Evolutionary conservation across 2,797 vertebrate species (phyloP).

Genomic region (Pseudomugil tenellus): DNA sequence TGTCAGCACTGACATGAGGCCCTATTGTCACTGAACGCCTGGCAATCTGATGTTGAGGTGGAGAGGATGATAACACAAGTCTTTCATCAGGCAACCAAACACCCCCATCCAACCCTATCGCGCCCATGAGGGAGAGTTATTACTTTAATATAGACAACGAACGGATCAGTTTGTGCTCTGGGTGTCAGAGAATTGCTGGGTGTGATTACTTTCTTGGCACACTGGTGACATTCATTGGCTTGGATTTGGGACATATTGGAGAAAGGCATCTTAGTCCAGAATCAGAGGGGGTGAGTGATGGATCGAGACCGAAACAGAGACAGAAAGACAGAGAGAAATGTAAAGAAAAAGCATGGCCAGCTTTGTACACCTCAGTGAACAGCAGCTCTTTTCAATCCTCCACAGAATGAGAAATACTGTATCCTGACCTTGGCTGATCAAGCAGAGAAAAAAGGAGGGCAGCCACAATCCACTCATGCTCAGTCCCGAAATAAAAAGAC

Average conservation of each 20-base stretch:
- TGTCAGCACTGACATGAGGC: constrained; percentile 50
- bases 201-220: constrained; percentile 76
- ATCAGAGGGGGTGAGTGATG: constrained; percentile 38
- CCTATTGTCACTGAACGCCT: constrained; percentile 50
- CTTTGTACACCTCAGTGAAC: constrained; percentile 57
- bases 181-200: constrained; percentile 65
- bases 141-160: constrained; percentile 81
- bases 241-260: constrained; percentile 65
- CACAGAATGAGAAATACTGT: constrained; percentile 60
- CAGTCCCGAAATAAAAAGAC: constrained; percentile 12
- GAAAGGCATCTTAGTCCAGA: constrained; percentile 53
- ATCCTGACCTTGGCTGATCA: constrained; percentile 63
- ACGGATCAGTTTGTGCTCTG: constrained; percentile 76
- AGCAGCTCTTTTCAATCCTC: constrained; percentile 49
- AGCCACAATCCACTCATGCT: constrained; percentile 30
- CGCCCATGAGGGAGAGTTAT: constrained; percentile 72
- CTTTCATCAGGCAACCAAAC: constrained; percentile 34
- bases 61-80: constrained; percentile 59
- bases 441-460: constrained; percentile 40
- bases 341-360: constrained; percentile 16
- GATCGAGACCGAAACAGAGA: constrained; percentile 31
- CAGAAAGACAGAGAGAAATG: constrained; percentile 18
- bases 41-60: constrained; percentile 63
- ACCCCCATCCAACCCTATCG: constrained; percentile 25
- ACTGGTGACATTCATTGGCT: constrained; percentile 73